phyloP scores from a whole-genome alignment of 1,140 invertebrate species.

The Zaprionus taronus region DNA sequence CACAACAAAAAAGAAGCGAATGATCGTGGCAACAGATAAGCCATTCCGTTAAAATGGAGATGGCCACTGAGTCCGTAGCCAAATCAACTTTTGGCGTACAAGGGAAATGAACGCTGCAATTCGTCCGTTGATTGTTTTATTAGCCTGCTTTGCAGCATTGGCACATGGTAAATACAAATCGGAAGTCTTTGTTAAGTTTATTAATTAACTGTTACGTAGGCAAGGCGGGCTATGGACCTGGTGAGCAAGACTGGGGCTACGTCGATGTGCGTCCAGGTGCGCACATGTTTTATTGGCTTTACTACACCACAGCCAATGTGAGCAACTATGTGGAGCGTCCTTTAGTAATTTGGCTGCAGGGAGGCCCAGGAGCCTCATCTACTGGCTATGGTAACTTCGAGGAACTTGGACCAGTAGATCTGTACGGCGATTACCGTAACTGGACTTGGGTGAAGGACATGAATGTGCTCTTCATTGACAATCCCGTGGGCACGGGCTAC shows the following conservation, averaged over 20 bases:
- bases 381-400: slow-evolving; percentile 92
- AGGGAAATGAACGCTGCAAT: slow-evolving; percentile 45
- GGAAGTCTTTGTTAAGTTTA: not conserved
- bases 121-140: slow-evolving; percentile 32
- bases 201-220: slow-evolving; percentile 34
- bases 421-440: slow-evolving; percentile 88
- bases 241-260: slow-evolving; percentile 89
- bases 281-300: slow-evolving; percentile 94
- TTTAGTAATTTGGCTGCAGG: slow-evolving; percentile 92
- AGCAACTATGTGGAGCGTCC: slow-evolving; percentile 87
- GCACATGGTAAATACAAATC: slow-evolving; percentile 35
- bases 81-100: slow-evolving; percentile 26
- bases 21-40: too few species aligned
- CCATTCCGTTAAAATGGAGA: slow-evolving; percentile 23
- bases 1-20: not conserved
- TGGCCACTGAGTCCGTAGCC: not conserved
- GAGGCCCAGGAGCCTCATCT: slow-evolving; percentile 90
- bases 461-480: slow-evolving; percentile 94
- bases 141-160: slow-evolving; percentile 32
- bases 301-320: slow-evolving; percentile 88
- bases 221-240: slow-evolving; percentile 85
- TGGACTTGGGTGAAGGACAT: slow-evolving; percentile 91
- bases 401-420: slow-evolving; percentile 90
- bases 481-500: slow-evolving; percentile 95
- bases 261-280: slow-evolving; percentile 88